Percentiles rank a stretch among this genome's conserved stretches.
These are phyloP conservation scores for Antitype chi DNA, from an alignment of 2,888 invertebrate species.

Conservation along the genomic window DNA sequence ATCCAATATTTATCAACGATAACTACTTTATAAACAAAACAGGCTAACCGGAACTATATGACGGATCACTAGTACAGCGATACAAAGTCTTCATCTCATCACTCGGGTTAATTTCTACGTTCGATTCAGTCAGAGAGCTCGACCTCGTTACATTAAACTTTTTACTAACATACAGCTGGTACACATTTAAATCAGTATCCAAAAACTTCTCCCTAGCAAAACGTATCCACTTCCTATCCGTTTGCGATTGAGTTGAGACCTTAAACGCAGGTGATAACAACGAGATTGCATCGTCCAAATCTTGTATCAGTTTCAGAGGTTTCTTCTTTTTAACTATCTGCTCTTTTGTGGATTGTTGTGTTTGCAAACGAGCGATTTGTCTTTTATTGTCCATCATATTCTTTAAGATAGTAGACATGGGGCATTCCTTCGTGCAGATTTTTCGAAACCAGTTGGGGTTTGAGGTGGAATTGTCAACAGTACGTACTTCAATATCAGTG, in stretches of 20 bases:
- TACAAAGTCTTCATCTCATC: constrained; percentile 83
- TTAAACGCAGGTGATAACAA: constrained; percentile 70
- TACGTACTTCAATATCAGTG: constrained; percentile 18
- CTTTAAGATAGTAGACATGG: constrained; percentile 71
- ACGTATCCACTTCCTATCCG: constrained; percentile 65
- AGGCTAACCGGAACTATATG: constrained; percentile 77
- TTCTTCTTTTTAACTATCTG: constrained; percentile 52
- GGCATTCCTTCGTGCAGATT: constrained; percentile 69
- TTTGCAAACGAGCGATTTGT: constrained; percentile 41
- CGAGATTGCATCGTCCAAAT: constrained; percentile 71
- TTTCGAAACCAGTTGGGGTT: constrained; percentile 70
- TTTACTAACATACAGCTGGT: constrained; percentile 72
- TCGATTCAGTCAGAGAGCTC: constrained; percentile 71
- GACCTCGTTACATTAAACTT: constrained; percentile 66
- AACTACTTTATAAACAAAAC: constrained; percentile 33
- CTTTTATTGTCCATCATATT: constrained; percentile 64
- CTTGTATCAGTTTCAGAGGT: constrained; percentile 58
- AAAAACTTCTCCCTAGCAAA: constrained; percentile 53
- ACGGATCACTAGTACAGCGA: constrained; percentile 80
- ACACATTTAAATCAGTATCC: constrained; percentile 73
- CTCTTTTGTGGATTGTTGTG: constrained; percentile 16
- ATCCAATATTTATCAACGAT: no score
- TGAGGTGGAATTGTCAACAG: constrained; percentile 68
- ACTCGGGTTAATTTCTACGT: constrained; percentile 63
- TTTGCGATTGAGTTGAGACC: constrained; percentile 76